phyloP scores from a whole-genome alignment of 2,113 vertebrate genomes.

The Glaucomys volans region DNA sequence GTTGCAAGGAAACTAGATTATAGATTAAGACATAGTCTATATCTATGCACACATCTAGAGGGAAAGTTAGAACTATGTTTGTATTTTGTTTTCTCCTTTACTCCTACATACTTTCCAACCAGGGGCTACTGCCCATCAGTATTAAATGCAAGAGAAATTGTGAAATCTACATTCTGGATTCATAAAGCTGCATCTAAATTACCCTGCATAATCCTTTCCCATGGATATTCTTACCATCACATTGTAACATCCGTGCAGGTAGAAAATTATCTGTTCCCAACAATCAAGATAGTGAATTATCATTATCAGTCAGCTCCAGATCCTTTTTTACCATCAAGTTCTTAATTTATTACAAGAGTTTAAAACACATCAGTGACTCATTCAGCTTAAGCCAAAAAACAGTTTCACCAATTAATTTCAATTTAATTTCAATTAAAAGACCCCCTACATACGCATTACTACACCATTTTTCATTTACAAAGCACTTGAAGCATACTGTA shows the following conservation, averaged over 20 bases:
- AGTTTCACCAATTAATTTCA: slow-evolving; percentile 51
- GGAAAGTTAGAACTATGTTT: slow-evolving; percentile 34
- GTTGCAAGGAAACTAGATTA: slow-evolving; percentile 57
- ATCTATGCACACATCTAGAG: slow-evolving; percentile 45
- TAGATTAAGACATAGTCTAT: slow-evolving; percentile 61
- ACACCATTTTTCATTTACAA: slow-evolving; percentile 38
- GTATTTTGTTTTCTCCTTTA: not conserved
- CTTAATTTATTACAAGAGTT: slow-evolving; percentile 50
- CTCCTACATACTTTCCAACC: slow-evolving; percentile 66
- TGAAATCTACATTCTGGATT: slow-evolving; percentile 77
- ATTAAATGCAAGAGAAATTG: slow-evolving; percentile 76
- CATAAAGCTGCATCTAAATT: slow-evolving; percentile 72
- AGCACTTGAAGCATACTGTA: not conserved
- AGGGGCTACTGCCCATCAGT: slow-evolving; percentile 68
- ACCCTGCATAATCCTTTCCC: slow-evolving; percentile 68
- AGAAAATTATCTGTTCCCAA: slow-evolving; percentile 48
- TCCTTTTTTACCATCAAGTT: slow-evolving; percentile 53
- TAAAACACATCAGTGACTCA: slow-evolving; percentile 54
- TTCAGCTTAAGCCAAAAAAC: slow-evolving; percentile 27
- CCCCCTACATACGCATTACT: not conserved
- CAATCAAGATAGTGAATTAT: slow-evolving; percentile 59
- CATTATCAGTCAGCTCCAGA: slow-evolving; percentile 3
- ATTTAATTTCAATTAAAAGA: slow-evolving; percentile 66
- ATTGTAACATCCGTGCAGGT: slow-evolving; percentile 52
- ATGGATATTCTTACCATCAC: slow-evolving; percentile 61